These are phyloP conservation scores for Leucopternis melanops DNA, from an alignment of 2,113 vertebrate species.

Conservation along the genomic window DNA sequence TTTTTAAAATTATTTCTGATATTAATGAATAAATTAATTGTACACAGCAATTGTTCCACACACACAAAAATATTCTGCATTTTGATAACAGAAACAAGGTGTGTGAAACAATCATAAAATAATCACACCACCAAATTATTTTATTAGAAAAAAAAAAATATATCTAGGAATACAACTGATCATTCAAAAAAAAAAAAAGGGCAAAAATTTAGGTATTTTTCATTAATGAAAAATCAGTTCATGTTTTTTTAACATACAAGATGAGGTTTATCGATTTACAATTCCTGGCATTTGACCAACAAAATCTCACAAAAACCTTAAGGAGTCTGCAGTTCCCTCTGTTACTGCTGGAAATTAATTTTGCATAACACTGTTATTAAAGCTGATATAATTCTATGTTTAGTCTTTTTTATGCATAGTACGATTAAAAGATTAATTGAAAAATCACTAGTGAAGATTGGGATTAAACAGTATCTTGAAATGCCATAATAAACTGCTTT, in stretches of 20 bases:
- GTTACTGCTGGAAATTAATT: slow-evolving; percentile 37
- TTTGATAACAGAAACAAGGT: neutral
- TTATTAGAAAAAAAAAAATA: neutral
- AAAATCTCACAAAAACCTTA: slow-evolving; percentile 20
- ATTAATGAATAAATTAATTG: neutral
- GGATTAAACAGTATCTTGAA: slow-evolving; percentile 62
- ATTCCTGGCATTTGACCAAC: neutral
- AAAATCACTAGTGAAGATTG: slow-evolving; percentile 37
- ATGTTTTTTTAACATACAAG: neutral
- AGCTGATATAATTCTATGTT: slow-evolving; percentile 9
- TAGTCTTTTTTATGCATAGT: neutral
- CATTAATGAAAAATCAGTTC: neutral
- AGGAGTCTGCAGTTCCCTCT: neutral
- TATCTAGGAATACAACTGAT: neutral
- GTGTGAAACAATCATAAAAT: neutral
- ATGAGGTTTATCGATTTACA: neutral
- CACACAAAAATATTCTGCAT: neutral
- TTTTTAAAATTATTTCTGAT: neutral
- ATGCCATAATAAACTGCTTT: slow-evolving; percentile 48
- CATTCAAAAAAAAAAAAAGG: neutral
- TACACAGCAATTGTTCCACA: neutral
- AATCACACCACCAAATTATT: neutral
- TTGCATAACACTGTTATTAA: neutral
- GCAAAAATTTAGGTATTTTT: neutral
- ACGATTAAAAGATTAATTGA: slow-evolving; percentile 52